A percentile compares a stretch with the other conserved stretches of the same genome.
Evolutionary conservation across 2,888 invertebrate species (phyloP).

Genomic region (Lepetodrilus schrolli): DNA sequence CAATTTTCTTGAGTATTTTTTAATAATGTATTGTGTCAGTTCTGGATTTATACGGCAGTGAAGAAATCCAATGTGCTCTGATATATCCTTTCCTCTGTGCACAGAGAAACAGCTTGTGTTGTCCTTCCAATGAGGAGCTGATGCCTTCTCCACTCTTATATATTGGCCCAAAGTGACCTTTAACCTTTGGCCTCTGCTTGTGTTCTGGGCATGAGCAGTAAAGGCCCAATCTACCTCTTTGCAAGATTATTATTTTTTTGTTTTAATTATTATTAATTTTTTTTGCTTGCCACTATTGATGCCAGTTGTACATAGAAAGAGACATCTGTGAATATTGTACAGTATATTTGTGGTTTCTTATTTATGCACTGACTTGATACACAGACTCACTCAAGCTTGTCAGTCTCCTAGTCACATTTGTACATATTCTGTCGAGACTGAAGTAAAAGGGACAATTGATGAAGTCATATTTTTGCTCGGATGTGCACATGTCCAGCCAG

Average conservation of each 20-base stretch:
- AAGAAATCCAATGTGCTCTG: conserved; percentile 15
- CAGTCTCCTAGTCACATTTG: no score
- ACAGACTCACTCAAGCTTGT: no score
- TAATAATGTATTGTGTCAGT: background rate
- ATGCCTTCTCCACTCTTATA: background rate
- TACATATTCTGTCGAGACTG: no score
- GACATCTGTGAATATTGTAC: background rate
- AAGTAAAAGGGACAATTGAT: no score
- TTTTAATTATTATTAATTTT: no score
- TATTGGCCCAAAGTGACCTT: conserved; percentile 18
- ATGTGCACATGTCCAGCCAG: no score
- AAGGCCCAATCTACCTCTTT: conserved; percentile 16
- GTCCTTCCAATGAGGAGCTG: background rate
- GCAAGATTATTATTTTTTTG: background rate
- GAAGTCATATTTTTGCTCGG: no score
- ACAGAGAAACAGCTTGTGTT: conserved; percentile 28
- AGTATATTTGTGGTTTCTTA: background rate
- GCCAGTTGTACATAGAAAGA: background rate
- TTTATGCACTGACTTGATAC: background rate
- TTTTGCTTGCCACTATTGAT: background rate
- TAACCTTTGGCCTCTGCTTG: background rate
- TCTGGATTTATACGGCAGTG: conserved; percentile 2
- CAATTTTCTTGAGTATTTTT: background rate
- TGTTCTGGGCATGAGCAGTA: conserved; percentile 6
- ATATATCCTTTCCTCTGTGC: conserved; percentile 5